Evolutionary conservation across 2,888 invertebrate genomes (phyloP).

Genomic region (Heterodera filipjevi): DNA sequence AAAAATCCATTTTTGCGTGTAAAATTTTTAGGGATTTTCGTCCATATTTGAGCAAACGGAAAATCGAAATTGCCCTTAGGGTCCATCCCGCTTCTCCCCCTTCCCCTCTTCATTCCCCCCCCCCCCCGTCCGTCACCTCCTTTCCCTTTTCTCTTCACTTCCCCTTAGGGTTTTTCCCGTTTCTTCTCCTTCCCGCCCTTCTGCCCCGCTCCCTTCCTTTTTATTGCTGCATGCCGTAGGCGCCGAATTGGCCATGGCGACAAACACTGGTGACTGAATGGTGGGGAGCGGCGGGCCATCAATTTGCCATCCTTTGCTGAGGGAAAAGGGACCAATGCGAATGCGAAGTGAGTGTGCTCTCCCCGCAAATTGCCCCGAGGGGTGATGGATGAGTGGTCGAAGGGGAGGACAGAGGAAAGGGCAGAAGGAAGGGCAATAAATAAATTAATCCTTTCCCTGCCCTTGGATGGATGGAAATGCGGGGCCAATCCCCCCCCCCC

Average conservation of each 20-base stretch:
- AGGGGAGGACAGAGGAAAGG: not conserved
- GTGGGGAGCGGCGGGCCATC: not conserved
- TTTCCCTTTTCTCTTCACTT: not conserved
- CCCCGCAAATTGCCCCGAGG: slow-evolving; percentile 20
- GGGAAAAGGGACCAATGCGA: not conserved
- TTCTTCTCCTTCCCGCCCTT: not conserved
- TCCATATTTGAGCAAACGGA: too few relatives aligned
- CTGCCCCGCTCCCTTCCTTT: not conserved
- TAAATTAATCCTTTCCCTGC: slow-evolving; percentile 13
- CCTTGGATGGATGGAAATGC: not conserved
- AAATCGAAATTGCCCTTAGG: too few relatives aligned
- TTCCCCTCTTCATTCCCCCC: not conserved
- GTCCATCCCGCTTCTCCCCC: too few relatives aligned
- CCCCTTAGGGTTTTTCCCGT: too few relatives aligned
- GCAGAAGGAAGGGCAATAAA: slow-evolving; percentile 25
- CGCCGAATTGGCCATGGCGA: not conserved
- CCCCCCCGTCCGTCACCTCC: not conserved
- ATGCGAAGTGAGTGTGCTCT: not conserved
- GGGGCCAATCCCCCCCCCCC: not conserved
- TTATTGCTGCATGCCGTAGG: not conserved
- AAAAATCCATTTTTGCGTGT: too few relatives aligned
- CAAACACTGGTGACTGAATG: not conserved
- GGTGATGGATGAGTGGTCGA: not conserved
- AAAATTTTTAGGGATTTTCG: too few relatives aligned
- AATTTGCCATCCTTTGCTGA: not conserved